phyloP scores from a whole-genome alignment of 2,888 invertebrate species.

The Ochlodes sylvanus region DNA sequence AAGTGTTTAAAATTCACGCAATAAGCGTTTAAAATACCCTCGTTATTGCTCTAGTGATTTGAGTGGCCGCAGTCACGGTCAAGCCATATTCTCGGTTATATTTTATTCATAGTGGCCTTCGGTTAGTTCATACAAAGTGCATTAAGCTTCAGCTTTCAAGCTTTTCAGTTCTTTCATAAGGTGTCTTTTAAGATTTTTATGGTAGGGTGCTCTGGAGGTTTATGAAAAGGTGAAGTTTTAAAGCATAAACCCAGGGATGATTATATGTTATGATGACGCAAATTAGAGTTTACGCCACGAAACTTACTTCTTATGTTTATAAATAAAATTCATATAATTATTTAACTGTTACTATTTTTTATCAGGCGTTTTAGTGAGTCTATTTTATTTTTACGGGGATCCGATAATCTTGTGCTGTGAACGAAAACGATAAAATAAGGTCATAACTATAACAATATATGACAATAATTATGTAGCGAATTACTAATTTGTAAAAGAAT shows the following conservation, averaged over 20 bases:
- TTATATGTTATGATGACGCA: no score
- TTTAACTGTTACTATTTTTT: no score
- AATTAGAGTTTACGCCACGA: no score
- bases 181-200: slow-evolving; percentile 7
- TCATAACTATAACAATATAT: no score
- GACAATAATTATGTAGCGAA: no score
- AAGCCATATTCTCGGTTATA: slow-evolving; percentile 25
- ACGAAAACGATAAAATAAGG: no score
- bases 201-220: neutral
- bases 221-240: neutral
- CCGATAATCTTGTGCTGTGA: no score
- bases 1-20: neutral
- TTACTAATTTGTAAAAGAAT: no score
- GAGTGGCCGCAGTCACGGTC: slow-evolving; percentile 17
- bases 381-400: no score
- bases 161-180: slow-evolving; percentile 20
- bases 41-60: neutral
- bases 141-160: slow-evolving; percentile 29
- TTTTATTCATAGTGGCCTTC: slow-evolving; percentile 30
- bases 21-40: slow-evolving; percentile 4
- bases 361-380: no score
- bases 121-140: slow-evolving; percentile 28
- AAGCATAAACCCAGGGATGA: neutral
- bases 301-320: no score
- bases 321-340: no score